Base-by-base conservation (phyloP, 2,888 invertebrate genomes). In the Parascotia fuliginaria region DNA sequence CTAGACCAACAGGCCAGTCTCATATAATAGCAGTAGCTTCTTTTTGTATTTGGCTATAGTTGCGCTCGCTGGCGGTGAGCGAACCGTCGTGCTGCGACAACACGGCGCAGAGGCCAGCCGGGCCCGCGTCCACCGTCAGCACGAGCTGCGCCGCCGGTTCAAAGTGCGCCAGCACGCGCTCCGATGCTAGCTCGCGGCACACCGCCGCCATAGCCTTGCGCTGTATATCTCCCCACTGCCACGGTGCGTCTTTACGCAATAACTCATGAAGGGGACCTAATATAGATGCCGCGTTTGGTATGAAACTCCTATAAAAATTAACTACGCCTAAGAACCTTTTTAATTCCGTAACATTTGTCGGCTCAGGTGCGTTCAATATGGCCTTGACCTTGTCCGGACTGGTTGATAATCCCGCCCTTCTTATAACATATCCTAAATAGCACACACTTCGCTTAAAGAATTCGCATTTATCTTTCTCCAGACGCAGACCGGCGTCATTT, bases 101-200 rank as follows among this genome's bases (percentile, higher is more conserved):
- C 2, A 54, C 58, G 1, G 58, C 58, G 14, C 51, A 51, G 24
- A 58, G 51, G 1, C 45, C 51, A 3, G 12, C 9, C 2, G 54
- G 54, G 9, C 48, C 38, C 7, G 58, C 51, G 40, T 54, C 54
- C 0, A 46, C 48, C 0, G 51, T n/a, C 9, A 58, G 14, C 9
- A 50, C 33, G 0, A 57, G 39, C 24, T 16, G 51, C 7, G 45
- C 38, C 3, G 11, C 9, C 0, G 38, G 54, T 1, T 55, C 42
- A 15, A 58, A 63, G 15, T 60, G 58, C n/a, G 55, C 51, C 22
- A 63, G 45, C 13, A 55, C 55, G 9, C 53, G 47, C 11, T 51
- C 46, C 3, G 43, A 42, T 1, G 28, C 28, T 1, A 28, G 5
- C 28, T 28, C 11, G 5, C 28, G 11, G 7, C 7, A 7, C 3